Evolutionary conservation across 1,140 invertebrate species (phyloP), one percentile per base, ranked within the genome.

Genomic region (Eriosoma lanigerum): DNA sequence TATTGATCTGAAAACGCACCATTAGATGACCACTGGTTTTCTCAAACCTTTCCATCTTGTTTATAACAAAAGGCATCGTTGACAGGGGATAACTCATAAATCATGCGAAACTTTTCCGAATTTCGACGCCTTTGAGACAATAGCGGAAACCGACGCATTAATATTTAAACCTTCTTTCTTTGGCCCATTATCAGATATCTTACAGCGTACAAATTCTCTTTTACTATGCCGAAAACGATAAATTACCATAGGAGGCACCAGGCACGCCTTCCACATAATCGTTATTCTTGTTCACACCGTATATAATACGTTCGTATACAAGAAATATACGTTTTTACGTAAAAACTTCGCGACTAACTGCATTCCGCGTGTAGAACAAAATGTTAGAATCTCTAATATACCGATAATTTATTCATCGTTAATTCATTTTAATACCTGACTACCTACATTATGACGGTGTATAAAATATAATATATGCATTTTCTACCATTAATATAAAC

Each of bases 111-210:
- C 32, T 78, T 60, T 78, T 62, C 15, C 24, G 38, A 46, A 48
- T 78, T 78, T 78, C 52, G 38, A 46, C 75, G 75, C 54, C 56
- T 78, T 48, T 62, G 56, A 78, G 56, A 62, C 75, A 78, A 62
- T 62, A 48, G 56, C 75, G 75, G 24, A 60, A 78, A 58, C 52
- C 24, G 32, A 21, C 21, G 56, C 44, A 78, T 78, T 62, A 78
- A 78, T 78, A 78, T 78, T 78, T 78, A 78, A 78, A 62, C 32
- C 56, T 78, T 58, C 38, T 62, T 78, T 60, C 56, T 19, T 62
- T 60, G 56, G 38, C 56, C 75, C 44, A 78, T 78, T 78, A 78
- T 78, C 75, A 48, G 75, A 48, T 62, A 78, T 78, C 56, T 24
- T 12, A 48, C 12, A 48, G 24, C 21, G 13, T 26, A 60, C 56